A percentile compares a stretch with the other conserved stretches of the same genome.
Conservation (phyloP, 1,140 invertebrate species). For the Artemia franciscana region DNA sequence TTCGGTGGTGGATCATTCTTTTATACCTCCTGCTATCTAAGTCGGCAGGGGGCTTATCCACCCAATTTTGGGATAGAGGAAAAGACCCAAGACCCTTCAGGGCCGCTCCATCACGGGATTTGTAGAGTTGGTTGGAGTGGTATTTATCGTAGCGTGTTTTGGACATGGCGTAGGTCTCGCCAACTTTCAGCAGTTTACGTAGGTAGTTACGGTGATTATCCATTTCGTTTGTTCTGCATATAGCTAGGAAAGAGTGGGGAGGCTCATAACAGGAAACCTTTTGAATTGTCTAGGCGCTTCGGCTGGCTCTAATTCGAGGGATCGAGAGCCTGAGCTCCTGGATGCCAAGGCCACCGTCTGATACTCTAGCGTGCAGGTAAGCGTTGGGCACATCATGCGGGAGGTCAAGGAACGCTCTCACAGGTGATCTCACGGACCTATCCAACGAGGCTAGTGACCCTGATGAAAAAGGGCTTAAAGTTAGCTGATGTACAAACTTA, state of each 20-base stretch:
- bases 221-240: neutral
- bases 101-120: neutral
- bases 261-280: neutral
- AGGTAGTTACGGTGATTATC: neutral
- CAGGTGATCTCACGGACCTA: neutral
- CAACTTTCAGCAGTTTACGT: no score
- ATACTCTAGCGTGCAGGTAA: neutral
- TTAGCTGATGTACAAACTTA: neutral
- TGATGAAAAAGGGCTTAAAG: neutral
- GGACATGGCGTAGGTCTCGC: neutral
- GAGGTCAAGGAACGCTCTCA: neutral
- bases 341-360: neutral
- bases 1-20: neutral
- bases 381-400: neutral
- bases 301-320: neutral
- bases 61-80: neutral
- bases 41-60: neutral
- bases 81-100: neutral
- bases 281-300: neutral
- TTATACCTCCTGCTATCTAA: neutral
- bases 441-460: neutral
- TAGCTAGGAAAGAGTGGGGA: no score
- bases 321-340: neutral
- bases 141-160: neutral
- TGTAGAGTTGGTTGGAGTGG: neutral